Base-by-base conservation (phyloP, 53 echinoderm and acorn worm species). In the Crossaster papposus region DNA sequence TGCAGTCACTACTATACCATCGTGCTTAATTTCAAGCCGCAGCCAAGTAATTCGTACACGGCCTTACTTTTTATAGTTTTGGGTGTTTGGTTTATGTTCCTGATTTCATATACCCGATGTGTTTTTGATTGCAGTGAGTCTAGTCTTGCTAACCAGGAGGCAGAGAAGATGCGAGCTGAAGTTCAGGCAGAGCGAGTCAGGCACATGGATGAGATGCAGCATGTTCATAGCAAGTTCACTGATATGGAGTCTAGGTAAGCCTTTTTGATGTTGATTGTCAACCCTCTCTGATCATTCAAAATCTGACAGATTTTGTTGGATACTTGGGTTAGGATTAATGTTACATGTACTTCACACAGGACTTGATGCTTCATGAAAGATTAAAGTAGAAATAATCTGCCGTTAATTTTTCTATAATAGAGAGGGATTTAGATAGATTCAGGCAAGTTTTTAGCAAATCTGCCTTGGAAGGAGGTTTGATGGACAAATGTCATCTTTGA, bases 181-280 rank as follows among this genome's bases (percentile, higher is more conserved):
- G 73, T 71, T 26, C 88, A 90, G 77, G 85, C 90, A 3, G 90
- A 92, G 89, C 64, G 88, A 32, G 86, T 37, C 14, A 44, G 88
- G n/a, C 85, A 93, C 37, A 75, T 80, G 68, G 93, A 90, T 44
- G 93, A 93, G 12, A 53, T 92, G 51, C 83, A 92, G 30, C 89
- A 89, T 17, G 77, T 85, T 1, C 65, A 90, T 22, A 70, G 82
- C 84, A 50, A 95, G 76, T 83, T 88, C 83, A 71, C 89, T 31
- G 97, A 97, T 31, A 77, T 97, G 68, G 97, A 97, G 68, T 92
- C 90, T 22, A 97, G 82, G 97, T 97, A 79, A 87, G 94, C 33
- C 10, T 24, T 79, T 52, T n/a, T n/a, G 22, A 10, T 58, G 58
- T 58, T 58, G 6, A 44, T 44, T 44, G 44, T 44, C 0, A 44